Conservation (phyloP, 2,113 vertebrate genomes). For the Tupaia tana region DNA sequence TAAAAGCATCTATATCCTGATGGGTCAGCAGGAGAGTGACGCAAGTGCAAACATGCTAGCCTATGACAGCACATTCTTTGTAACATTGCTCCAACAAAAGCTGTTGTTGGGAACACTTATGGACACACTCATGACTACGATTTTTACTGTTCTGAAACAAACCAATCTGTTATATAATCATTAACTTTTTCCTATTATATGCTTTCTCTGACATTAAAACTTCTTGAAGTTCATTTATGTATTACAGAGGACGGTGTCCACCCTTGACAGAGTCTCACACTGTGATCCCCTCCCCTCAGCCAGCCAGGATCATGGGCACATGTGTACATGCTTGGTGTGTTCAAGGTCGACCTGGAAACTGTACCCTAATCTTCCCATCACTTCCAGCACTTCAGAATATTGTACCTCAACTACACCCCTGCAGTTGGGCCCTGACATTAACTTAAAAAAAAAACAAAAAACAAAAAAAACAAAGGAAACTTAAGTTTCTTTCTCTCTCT, state of each 20-base stretch:
- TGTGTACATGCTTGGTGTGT: too few species aligned
- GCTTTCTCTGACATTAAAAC: not conserved
- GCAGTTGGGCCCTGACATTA: too few species aligned
- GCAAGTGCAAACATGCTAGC: not conserved
- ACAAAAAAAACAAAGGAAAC: not conserved
- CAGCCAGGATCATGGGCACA: too few species aligned
- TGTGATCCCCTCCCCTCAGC: too few species aligned
- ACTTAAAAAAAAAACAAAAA: too few species aligned
- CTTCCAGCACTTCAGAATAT: too few species aligned
- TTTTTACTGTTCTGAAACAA: slow-evolving; percentile 1
- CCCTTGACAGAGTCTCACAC: too few species aligned
- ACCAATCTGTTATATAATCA: not conserved
- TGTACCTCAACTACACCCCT: too few species aligned
- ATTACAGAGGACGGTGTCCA: too few species aligned
- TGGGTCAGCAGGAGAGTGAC: fast-evolving
- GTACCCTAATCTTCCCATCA: too few species aligned
- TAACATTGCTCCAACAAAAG: not conserved
- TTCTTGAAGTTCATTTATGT: not conserved
- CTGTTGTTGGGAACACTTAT: not conserved
- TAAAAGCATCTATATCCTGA: fast-evolving
- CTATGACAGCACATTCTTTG: fast-evolving
- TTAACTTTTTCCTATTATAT: not conserved
- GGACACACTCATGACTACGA: not conserved
- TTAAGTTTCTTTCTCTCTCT: not conserved
- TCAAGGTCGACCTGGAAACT: too few species aligned